phyloP scores from a whole-genome alignment of 2,797 vertebrate species.

The Tadarida brasiliensis region DNA sequence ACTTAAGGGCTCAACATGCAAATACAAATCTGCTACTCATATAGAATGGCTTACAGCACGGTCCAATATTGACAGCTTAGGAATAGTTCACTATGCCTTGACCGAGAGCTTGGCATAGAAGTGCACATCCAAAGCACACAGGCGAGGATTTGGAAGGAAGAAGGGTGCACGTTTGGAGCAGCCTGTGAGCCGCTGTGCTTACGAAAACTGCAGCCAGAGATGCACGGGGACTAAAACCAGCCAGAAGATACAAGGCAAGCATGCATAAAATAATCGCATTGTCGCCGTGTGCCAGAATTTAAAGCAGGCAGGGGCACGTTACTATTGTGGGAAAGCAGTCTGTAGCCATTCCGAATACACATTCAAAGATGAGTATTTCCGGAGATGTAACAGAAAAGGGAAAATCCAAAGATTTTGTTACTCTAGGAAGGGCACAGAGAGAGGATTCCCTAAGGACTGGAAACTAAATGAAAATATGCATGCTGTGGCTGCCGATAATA shows the following conservation, averaged over 20 bases:
- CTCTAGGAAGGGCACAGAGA: slow-evolving; percentile 72
- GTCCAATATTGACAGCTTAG: not conserved
- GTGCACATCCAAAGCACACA: not conserved
- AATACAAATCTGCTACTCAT: not conserved
- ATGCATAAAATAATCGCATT: not conserved
- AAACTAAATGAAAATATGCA: slow-evolving; percentile 83
- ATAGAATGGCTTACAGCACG: not conserved
- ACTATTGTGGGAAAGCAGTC: not conserved
- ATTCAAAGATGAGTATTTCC: slow-evolving; percentile 61
- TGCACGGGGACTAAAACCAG: fast-evolving
- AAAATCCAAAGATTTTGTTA: slow-evolving; percentile 63
- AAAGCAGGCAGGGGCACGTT: not conserved
- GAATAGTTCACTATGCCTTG: not conserved
- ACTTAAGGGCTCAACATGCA: fast-evolving
- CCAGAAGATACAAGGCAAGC: slow-evolving; percentile 35
- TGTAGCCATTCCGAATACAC: not conserved
- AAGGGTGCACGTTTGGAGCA: fast-evolving
- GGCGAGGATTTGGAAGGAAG: not conserved
- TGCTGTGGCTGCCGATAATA: slow-evolving; percentile 80
- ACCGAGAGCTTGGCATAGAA: not conserved
- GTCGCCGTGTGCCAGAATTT: not conserved
- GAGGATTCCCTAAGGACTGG: slow-evolving; percentile 68
- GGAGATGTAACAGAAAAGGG: slow-evolving; percentile 32
- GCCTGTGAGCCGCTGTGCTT: not conserved
- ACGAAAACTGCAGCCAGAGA: not conserved